Percentiles rank a stretch among this genome's conserved stretches.
phyloP scores from a whole-genome alignment of 2,113 vertebrate genomes.

The Lophochroa leadbeateri region DNA sequence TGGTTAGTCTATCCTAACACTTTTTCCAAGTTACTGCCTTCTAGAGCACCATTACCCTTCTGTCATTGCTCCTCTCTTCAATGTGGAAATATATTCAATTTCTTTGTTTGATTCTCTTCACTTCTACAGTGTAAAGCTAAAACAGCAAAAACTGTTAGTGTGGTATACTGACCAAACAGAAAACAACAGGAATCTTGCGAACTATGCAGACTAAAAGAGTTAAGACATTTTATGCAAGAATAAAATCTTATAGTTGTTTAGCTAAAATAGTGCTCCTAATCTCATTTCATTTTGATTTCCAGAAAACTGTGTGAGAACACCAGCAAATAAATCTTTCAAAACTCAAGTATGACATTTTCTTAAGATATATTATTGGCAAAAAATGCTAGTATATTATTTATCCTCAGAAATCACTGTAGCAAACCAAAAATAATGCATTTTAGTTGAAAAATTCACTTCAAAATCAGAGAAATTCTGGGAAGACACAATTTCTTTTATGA shows the following conservation, averaged over 20 bases:
- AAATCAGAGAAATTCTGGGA: background rate
- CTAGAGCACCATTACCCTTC: background rate
- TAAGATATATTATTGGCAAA: background rate
- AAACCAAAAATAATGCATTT: background rate
- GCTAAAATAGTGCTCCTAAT: background rate
- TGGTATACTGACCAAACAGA: background rate
- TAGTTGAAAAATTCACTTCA: background rate
- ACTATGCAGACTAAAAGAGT: rapidly evolving
- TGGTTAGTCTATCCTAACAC: background rate
- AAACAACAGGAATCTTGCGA: background rate
- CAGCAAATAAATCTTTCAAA: background rate
- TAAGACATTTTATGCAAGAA: background rate
- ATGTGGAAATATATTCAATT: background rate
- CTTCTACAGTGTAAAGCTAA: background rate
- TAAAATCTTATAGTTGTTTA: background rate
- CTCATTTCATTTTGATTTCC: background rate
- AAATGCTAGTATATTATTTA: background rate
- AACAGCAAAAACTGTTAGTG: background rate
- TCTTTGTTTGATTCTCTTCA: background rate
- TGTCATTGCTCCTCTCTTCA: background rate
- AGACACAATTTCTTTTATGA: background rate
- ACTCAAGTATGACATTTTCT: background rate
- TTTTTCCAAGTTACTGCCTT: background rate
- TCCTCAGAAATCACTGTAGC: background rate
- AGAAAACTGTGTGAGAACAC: background rate